Evolutionary conservation across 53 echinoderm and acorn worm species (phyloP).

Genomic region (Pentamera pediparva): DNA sequence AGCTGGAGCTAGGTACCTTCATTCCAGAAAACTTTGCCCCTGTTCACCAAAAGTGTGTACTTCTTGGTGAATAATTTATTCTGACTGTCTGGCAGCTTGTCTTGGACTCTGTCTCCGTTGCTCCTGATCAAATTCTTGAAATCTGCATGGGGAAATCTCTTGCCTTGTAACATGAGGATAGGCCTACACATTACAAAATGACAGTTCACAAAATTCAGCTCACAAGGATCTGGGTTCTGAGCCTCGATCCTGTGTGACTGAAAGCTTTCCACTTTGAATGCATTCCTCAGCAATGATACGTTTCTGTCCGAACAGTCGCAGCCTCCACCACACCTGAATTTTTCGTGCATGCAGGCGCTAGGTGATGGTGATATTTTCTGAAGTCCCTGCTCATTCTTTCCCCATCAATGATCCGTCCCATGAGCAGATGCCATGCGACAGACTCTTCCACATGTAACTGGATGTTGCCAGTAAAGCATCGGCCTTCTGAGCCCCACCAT

Average conservation of each 20-base stretch:
- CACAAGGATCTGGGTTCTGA: too few relatives aligned
- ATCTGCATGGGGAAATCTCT: background rate
- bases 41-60: background rate
- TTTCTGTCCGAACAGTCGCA: too few relatives aligned
- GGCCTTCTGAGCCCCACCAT: constrained; percentile 46
- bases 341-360: background rate
- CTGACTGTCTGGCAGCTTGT: background rate
- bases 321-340: background rate
- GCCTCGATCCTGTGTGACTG: too few relatives aligned
- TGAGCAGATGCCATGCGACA: background rate
- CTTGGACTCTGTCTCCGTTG: background rate
- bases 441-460: constrained; percentile 4
- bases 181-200: background rate
- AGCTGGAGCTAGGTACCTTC: too few relatives aligned
- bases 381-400: background rate
- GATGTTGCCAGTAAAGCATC: constrained; percentile 3
- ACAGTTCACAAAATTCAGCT: background rate
- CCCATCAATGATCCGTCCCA: background rate
- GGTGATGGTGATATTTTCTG: background rate
- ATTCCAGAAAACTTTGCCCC: too few relatives aligned
- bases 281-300: background rate
- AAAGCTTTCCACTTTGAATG: too few relatives aligned
- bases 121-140: background rate
- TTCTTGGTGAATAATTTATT: background rate
- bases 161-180: background rate